These are phyloP conservation scores for Masticophis lateralis DNA, from an alignment of 2,797 vertebrate genomes.

Conservation along the genomic window DNA sequence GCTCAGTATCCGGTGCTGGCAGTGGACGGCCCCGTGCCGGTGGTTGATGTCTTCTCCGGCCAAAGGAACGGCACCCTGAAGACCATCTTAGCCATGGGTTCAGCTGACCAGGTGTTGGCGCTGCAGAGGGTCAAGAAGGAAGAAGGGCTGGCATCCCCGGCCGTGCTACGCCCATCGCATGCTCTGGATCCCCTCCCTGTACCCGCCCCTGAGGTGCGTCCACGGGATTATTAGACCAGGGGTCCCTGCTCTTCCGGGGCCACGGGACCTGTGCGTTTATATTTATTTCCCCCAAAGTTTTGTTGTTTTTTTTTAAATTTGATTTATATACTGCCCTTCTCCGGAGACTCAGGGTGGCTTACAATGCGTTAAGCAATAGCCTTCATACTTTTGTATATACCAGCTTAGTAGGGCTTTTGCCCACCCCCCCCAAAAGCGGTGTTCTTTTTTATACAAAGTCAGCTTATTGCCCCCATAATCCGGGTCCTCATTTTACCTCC, in stretches of 20 bases:
- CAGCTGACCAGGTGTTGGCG: conserved; percentile 80
- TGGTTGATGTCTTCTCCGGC: conserved; percentile 87
- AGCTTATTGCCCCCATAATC: too few species aligned
- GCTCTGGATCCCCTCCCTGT: conserved; percentile 76
- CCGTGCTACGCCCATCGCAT: conserved; percentile 73
- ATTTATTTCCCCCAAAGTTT: not conserved
- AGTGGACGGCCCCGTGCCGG: conserved; percentile 86
- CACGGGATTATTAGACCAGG: not conserved
- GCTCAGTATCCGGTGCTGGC: conserved; percentile 91
- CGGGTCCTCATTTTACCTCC: too few species aligned
- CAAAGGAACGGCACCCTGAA: conserved; percentile 80
- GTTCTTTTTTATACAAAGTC: too few species aligned
- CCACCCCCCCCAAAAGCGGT: too few species aligned
- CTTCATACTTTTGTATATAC: too few species aligned
- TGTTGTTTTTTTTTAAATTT: too few species aligned
- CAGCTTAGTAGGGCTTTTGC: too few species aligned
- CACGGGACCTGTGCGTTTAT: not conserved
- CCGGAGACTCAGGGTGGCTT: too few species aligned
- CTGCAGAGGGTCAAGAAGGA: conserved; percentile 82
- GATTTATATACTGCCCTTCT: too few species aligned
- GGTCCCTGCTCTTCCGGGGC: not conserved
- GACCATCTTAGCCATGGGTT: conserved; percentile 91
- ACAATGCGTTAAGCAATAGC: too few species aligned
- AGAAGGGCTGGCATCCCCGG: conserved; percentile 59
- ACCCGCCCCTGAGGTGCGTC: conserved; percentile 63